Conservation (phyloP, 2,797 vertebrate species). For the Sternarchorhynchus goeldii region DNA sequence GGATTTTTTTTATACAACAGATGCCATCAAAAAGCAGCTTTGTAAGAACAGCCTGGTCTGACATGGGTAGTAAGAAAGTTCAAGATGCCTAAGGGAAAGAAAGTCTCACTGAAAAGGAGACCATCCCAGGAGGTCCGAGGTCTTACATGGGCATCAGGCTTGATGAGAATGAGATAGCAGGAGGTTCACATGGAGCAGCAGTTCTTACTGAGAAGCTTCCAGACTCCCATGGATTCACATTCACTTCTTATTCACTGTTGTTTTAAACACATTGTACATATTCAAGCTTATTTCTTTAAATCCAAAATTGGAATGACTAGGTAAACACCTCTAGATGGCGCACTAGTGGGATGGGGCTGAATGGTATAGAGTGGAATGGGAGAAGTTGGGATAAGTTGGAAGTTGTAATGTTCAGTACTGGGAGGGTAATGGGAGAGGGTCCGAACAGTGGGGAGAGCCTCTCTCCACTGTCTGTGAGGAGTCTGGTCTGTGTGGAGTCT, state of each 20-base stretch:
- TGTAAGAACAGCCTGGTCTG: background rate
- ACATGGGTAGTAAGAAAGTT: background rate
- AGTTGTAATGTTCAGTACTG: no score
- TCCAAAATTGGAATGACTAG: no score
- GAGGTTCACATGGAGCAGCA: background rate
- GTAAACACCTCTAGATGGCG: no score
- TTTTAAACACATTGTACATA: no score
- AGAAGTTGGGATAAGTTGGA: no score
- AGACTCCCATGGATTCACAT: background rate
- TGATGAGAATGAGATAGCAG: background rate
- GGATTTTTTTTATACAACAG: background rate
- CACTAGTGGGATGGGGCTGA: no score
- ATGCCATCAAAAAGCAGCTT: slow-evolving; percentile 18
- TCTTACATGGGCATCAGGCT: background rate
- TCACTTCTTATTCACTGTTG: background rate
- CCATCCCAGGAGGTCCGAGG: background rate
- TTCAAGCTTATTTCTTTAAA: no score
- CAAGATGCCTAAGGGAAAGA: slow-evolving; percentile 5
- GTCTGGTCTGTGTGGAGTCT: no score
- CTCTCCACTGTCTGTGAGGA: no score
- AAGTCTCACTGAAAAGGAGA: background rate
- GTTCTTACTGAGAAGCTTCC: background rate
- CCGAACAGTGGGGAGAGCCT: no score
- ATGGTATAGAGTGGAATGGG: no score
- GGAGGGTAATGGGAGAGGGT: no score